Conservation (phyloP, 1,140 invertebrate genomes). For the Cydia strobilella region DNA sequence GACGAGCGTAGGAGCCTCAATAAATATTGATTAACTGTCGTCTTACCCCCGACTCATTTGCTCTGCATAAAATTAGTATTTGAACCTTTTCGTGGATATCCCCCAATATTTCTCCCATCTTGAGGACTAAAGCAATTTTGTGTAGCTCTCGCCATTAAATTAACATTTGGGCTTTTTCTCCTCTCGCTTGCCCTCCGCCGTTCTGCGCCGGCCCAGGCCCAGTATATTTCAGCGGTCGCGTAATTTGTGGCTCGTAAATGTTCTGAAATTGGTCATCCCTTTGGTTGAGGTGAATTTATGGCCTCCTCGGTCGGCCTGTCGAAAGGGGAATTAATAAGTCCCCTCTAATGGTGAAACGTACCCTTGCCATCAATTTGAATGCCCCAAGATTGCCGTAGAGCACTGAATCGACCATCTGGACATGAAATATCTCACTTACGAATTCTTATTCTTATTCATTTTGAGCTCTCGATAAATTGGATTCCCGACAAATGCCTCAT, state of each 20-base stretch:
- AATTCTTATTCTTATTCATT: conserved; percentile 71
- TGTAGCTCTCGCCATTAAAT: conserved; percentile 70
- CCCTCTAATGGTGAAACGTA: conserved; percentile 79
- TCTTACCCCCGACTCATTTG: conserved; percentile 60
- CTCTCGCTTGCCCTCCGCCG: conserved; percentile 57
- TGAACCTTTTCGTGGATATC: conserved; percentile 58
- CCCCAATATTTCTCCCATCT: conserved; percentile 69
- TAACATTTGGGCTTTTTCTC: conserved; percentile 75
- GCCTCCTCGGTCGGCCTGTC: conserved; percentile 77
- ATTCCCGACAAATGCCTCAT: conserved; percentile 53
- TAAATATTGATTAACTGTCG: conserved; percentile 66
- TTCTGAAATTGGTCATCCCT: conserved; percentile 80
- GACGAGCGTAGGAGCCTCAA: conserved; percentile 46
- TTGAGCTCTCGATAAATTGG: conserved; percentile 62
- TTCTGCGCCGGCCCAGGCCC: conserved; percentile 57
- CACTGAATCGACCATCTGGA: conserved; percentile 62
- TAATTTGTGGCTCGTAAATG: conserved; percentile 81
- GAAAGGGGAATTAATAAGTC: conserved; percentile 80
- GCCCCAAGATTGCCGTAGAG: conserved; percentile 68
- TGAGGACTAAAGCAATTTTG: conserved; percentile 70
- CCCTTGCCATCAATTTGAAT: conserved; percentile 79
- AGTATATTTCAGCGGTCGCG: conserved; percentile 79
- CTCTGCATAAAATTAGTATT: conserved; percentile 73
- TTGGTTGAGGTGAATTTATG: conserved; percentile 80
- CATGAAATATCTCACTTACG: conserved; percentile 72